Percentiles rank a stretch among this genome's conserved stretches.
These are phyloP conservation scores for Platycheirus albimanus DNA, from an alignment of 2,888 invertebrate genomes.

Conservation along the genomic window DNA sequence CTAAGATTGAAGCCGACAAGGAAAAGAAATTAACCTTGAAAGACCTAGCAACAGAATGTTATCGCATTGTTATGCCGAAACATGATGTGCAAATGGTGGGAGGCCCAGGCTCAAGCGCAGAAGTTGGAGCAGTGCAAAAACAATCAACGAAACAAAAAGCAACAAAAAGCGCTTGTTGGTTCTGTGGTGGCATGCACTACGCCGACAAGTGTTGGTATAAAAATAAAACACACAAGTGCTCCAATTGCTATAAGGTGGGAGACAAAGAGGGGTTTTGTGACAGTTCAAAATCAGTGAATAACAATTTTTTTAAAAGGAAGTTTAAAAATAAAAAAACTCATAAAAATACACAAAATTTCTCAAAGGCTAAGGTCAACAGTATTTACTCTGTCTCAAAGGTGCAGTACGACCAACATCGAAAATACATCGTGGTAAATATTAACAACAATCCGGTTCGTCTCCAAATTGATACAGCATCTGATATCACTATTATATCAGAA, in stretches of 20 bases:
- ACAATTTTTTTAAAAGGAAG: slow-evolving; percentile 1
- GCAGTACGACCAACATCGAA: slow-evolving; percentile 6
- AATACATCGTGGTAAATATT: slow-evolving; percentile 24
- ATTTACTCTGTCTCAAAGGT: slow-evolving; percentile 19
- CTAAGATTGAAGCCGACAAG: slow-evolving; percentile 37
- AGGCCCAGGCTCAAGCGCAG: background rate
- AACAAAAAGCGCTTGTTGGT: slow-evolving; percentile 23
- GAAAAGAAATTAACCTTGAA: slow-evolving; percentile 23
- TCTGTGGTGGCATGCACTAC: slow-evolving; percentile 32
- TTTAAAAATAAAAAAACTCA: background rate
- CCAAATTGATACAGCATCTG: slow-evolving; percentile 44
- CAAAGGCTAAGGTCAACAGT: background rate
- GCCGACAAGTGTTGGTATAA: too few relatives aligned
- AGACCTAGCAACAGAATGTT: slow-evolving; percentile 34
- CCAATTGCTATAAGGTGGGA: slow-evolving; percentile 11
- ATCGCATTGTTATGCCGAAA: slow-evolving; percentile 17
- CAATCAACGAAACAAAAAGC: slow-evolving; percentile 16
- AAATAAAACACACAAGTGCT: slow-evolving; percentile 25
- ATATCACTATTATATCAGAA: slow-evolving; percentile 50
- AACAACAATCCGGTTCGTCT: slow-evolving; percentile 4
- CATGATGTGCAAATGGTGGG: slow-evolving; percentile 28
- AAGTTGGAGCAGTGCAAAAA: slow-evolving; percentile 19
- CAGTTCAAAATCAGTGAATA: slow-evolving; percentile 12
- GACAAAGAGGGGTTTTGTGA: slow-evolving; percentile 26
- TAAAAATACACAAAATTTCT: background rate